Conservation (phyloP, 1,140 invertebrate species). For the Magallana ariakensis region DNA sequence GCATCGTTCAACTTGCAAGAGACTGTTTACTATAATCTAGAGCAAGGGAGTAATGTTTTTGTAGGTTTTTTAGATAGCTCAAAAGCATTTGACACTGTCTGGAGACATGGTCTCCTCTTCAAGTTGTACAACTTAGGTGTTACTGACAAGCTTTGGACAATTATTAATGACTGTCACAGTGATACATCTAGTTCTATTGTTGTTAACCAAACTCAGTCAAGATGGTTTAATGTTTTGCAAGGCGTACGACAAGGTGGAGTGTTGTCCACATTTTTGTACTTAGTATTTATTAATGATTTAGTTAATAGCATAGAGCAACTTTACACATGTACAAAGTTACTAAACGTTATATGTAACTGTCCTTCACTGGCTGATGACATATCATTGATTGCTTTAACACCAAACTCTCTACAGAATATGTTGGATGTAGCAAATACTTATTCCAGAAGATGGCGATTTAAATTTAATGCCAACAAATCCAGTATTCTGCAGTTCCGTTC, state of each 20-base stretch:
- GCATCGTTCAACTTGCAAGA: neutral
- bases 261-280: neutral
- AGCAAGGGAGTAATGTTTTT: too few species aligned
- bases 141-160: constrained; percentile 6
- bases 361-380: too few species aligned
- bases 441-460: too few species aligned
- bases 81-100: neutral
- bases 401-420: too few species aligned
- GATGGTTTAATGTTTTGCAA: neutral
- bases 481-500: too few species aligned
- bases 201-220: constrained; percentile 39
- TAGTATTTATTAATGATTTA: constrained; percentile 36
- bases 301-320: neutral
- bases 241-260: constrained; percentile 3
- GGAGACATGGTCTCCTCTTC: neutral
- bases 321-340: constrained; percentile 15
- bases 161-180: constrained; percentile 21
- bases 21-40: neutral
- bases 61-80: too few species aligned
- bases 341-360: neutral
- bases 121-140: constrained; percentile 20
- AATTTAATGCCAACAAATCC: too few species aligned
- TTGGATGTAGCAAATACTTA: too few species aligned
- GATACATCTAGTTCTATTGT: constrained; percentile 36
- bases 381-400: too few species aligned